Evolutionary conservation across 1,140 invertebrate species (phyloP), one percentile per base, ranked within the genome.

Genomic region (Mactra quadrangularis): DNA sequence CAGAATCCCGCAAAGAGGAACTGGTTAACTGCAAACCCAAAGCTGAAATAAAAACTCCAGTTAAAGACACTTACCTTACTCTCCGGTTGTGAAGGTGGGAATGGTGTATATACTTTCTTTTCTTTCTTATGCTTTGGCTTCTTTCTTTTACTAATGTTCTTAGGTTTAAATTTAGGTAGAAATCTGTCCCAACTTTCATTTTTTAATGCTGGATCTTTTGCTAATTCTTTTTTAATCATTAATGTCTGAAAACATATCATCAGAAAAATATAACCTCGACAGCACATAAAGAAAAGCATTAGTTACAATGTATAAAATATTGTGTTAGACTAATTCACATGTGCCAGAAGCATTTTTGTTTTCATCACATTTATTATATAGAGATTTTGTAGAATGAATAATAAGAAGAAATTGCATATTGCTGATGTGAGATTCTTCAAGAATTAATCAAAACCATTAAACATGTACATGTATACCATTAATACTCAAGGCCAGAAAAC

Each of bases 131-230:
- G 92, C 90, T 91, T 90, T 45, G 97, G 96, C 90, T 98, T 95
- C 93, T 96, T 97, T 31, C 96, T 93, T 94, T 97, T 98, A 89
- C 94, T 96, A 1, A 97, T 95, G 94, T 97, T 99, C 92, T 99
- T 99, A 86, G 95, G 96, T 87, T 96, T 97, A 91, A 99, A 99
- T 88, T 98, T 98, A 0, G 99, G 99, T 78, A 99, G 92, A 93
- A 99, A 99, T 82, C 98, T 94, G 47, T 98, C 97, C 99, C 99
- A 99, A 91, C 96, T 98, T 93, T 99, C 97, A 94, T 98, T 96
- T 92, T 96, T 97, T 29, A 99, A 90, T 88, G 96, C 96, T 0
- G 97, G 96, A 94, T 99, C 97, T 88, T 95, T 99, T 78, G 96
- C 96, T 29, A 99, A 93, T 94, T 99, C 98, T 88, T 96, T 94